Evolutionary conservation across 2,888 invertebrate species (phyloP), one percentile per base, ranked within the genome.

Genomic region (Anoplius nigerrimus): DNA sequence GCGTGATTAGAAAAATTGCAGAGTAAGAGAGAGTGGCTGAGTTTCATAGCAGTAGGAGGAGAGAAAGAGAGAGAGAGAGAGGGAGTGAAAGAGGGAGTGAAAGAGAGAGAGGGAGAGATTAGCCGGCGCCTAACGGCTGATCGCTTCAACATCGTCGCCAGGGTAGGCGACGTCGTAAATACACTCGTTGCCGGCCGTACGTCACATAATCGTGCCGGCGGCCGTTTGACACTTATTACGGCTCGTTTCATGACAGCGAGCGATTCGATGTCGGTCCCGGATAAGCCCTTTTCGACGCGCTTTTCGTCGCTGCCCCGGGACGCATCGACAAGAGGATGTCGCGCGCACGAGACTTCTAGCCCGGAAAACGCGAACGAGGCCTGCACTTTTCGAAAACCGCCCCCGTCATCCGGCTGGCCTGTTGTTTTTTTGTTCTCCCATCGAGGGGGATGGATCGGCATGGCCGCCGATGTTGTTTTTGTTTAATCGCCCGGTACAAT

Each of bases 151-250:
- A 34, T 34, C 34, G 34, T 34, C 34, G 34, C 11, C 34, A 1
- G 34, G 34, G 34, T 11, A 34, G 11, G 34, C 54, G 24, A 67
- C 11, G 48, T 57, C n/a, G 46, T 57, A 67, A 55, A 67, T 55
- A 65, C 61, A 60, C 16, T 15, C 34, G 16, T 11, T 52, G 59
- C 45, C 51, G 67, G 45, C 68, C 63, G 69, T 70, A 68, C 71
- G 62, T 75, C 59, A 59, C 71, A 66, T 74, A 74, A 74, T 74
- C 74, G 66, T 55, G 51, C 24, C 53, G 53, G 54, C 27, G 62
- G 58, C 48, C 60, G 69, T 73, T 68, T 62, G 69, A 69, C 70
- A 69, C 73, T 76, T 58, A 70, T 75, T 73, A 64, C 68, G 62
- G 59, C 24, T 53, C 52, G 72, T 55, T 67, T 67, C 66, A 48